phyloP scores from a whole-genome alignment of 2,113 vertebrate species.

The Cyprinodon variegatus region DNA sequence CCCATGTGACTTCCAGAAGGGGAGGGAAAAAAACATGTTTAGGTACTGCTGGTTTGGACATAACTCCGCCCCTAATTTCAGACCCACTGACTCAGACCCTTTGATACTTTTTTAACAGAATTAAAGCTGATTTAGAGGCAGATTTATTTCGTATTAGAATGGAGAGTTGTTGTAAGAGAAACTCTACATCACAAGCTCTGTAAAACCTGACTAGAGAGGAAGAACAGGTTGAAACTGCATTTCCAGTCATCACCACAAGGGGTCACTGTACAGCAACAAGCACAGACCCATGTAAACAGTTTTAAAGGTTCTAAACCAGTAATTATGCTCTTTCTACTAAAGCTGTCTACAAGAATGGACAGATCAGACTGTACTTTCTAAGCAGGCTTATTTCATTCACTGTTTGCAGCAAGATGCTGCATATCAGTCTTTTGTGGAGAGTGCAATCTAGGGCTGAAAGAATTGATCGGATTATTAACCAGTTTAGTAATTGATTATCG shows the following conservation, averaged over 20 bases:
- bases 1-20: slow-evolving; percentile 72
- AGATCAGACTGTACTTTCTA: too few species aligned
- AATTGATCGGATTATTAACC: too few species aligned
- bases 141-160: background rate
- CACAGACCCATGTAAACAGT: background rate
- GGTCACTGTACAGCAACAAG: slow-evolving; percentile 8
- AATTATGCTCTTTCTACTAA: too few species aligned
- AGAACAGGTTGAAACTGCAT: background rate
- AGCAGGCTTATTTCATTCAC: too few species aligned
- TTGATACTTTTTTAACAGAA: background rate
- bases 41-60: background rate
- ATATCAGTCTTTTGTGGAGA: too few species aligned
- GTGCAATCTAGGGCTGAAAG: too few species aligned
- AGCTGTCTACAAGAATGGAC: too few species aligned
- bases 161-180: background rate
- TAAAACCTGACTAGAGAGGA: background rate
- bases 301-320: background rate
- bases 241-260: slow-evolving; percentile 15
- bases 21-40: slow-evolving; percentile 29
- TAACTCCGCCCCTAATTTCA: slow-evolving; percentile 33
- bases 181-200: background rate
- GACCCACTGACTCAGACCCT: too few species aligned
- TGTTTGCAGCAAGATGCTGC: too few species aligned
- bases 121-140: background rate
- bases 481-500: too few species aligned